These are phyloP conservation scores for Drosophila greeni DNA, from an alignment of 2,888 invertebrate genomes.

Conservation along the genomic window DNA sequence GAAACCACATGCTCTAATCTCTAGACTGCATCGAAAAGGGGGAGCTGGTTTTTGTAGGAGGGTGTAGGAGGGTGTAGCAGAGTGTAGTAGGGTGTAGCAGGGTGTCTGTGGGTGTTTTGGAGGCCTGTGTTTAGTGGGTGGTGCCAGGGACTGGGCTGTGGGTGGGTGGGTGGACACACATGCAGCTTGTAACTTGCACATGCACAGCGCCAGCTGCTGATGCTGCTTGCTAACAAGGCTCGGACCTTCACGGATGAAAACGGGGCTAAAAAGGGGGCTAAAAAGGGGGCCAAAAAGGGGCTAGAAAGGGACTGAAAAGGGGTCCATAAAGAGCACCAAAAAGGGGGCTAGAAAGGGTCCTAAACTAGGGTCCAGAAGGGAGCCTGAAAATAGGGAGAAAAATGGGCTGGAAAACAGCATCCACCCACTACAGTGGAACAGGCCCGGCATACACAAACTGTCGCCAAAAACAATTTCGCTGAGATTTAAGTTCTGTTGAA, in stretches of 20 bases:
- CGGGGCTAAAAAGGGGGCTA: not conserved
- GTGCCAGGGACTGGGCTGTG: too few species aligned
- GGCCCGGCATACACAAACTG: constrained; percentile 59
- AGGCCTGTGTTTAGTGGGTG: constrained; percentile 1
- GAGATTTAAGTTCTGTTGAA: constrained; percentile 71
- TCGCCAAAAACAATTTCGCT: constrained; percentile 74
- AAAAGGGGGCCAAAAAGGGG: not conserved
- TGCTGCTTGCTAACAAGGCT: constrained; percentile 58
- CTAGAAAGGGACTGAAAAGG: not conserved
- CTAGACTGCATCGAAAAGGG: constrained; percentile 4
- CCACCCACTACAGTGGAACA: constrained; percentile 18
- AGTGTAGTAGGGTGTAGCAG: not conserved
- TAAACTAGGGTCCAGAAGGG: not conserved
- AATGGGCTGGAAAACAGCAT: not conserved
- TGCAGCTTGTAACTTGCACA: constrained; percentile 58
- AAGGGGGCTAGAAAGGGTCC: not conserved
- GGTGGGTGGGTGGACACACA: constrained; percentile 40
- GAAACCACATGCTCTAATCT: constrained; percentile 14
- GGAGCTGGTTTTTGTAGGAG: not conserved
- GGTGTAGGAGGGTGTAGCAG: not conserved
- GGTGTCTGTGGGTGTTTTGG: not conserved
- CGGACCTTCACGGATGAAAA: constrained; percentile 20
- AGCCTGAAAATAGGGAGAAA: too few species aligned
- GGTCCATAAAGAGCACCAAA: too few species aligned
- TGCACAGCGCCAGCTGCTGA: constrained; percentile 60